Base-by-base conservation (phyloP, 1,140 invertebrate species). In the Pseudobourletiella spinata region DNA sequence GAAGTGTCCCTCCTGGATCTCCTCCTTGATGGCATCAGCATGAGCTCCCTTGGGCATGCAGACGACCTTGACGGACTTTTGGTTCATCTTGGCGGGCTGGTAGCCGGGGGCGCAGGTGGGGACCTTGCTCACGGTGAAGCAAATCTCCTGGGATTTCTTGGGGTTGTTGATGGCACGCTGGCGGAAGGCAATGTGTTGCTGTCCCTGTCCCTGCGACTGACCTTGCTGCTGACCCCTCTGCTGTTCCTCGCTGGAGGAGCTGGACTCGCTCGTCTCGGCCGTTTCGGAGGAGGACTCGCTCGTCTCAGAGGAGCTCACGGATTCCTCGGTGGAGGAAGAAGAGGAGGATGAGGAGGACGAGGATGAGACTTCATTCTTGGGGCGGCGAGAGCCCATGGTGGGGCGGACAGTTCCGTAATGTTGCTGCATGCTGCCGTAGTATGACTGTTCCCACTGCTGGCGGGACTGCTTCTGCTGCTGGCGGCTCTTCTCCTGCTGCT, bases 401-500 rank as follows among this genome's bases (percentile, higher is more conserved):
- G n/a, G n/a, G n/a, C n/a, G n/a, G n/a, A n/a, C n/a, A n/a, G n/a
- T n/a, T n/a, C n/a, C n/a, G n/a, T n/a, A n/a, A n/a, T n/a, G n/a
- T n/a, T 39, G 11, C 11, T 39, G 11, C 35, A 39, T 39, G 35
- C n/a, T 11, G n/a, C 35, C 11, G 35, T 39, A 11, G 35, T 39
- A 39, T n/a, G 11, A n/a, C 22, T 48, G 46, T 15, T 14, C 6
- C 22, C 22, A 22, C 14, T 48, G 14, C 8, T 22, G 46, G 18
- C 14, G 46, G 6, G 6, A 8, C 11, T 14, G 14, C 22, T 48
- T 14, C 8, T 22, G 46, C 14, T 15, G 35, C n/a, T 39, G 46
- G 22, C 25, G 30, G 20, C 32, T 30, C 25, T 60, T 28, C 52
- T 60, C 48, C 26, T 39, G 30, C 29, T 61, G 60, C n/a, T n/a